Conservation (phyloP, 2,888 invertebrate genomes). For the Cryptops parisi region DNA sequence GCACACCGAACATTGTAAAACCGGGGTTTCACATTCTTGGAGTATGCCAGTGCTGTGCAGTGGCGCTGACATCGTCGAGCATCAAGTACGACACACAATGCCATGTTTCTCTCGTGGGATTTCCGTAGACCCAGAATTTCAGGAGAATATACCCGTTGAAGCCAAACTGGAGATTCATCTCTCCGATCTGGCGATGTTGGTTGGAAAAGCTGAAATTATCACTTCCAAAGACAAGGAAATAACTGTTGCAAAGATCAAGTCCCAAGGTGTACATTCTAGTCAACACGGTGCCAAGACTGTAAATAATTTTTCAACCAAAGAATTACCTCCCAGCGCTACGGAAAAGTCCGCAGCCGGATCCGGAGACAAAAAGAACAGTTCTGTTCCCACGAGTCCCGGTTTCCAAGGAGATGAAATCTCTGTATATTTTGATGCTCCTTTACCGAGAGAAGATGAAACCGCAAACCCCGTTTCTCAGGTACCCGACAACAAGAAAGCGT, state of each 20-base stretch:
- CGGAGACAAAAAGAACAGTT: background rate
- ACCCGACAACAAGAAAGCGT: constrained; percentile 12
- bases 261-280: background rate
- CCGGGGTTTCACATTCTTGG: constrained; percentile 42
- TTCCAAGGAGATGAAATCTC: constrained; percentile 20
- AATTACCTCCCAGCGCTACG: background rate
- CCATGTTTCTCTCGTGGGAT: constrained; percentile 15
- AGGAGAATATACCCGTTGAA: constrained; percentile 12
- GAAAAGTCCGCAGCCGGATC: background rate
- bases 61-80: background rate
- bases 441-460: constrained; percentile 10
- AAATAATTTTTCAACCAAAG: background rate
- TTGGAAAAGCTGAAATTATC: background rate
- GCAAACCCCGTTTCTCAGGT: constrained; percentile 4
- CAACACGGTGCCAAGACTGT: background rate
- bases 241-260: background rate
- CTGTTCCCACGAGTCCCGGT: constrained; percentile 10
- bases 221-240: background rate
- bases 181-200: constrained; percentile 1
- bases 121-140: constrained; percentile 13
- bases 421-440: constrained; percentile 23
- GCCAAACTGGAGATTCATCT: constrained; percentile 12
- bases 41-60: constrained; percentile 46
- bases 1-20: constrained; percentile 8
- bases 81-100: constrained; percentile 16